These are phyloP conservation scores for Podarcis raffonei DNA, from an alignment of 2,113 vertebrate species.

Conservation along the genomic window DNA sequence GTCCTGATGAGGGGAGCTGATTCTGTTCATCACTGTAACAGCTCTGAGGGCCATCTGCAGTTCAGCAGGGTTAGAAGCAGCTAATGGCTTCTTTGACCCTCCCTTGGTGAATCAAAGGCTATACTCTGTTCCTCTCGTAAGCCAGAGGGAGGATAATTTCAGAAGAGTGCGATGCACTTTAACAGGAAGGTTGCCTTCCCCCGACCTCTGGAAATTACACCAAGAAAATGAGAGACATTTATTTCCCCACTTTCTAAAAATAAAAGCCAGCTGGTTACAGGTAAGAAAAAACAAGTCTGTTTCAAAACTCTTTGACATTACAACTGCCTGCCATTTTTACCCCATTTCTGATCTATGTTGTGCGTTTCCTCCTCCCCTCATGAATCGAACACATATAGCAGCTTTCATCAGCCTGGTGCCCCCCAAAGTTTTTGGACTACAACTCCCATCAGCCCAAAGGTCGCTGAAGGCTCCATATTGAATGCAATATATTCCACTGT, in stretches of 20 bases:
- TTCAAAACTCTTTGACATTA: background rate
- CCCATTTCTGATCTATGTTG: too few species aligned
- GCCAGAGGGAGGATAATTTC: background rate
- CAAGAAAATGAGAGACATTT: background rate
- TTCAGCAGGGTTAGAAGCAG: background rate
- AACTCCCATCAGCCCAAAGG: too few species aligned
- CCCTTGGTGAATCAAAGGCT: background rate
- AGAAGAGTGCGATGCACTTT: background rate
- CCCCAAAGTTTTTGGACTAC: too few species aligned
- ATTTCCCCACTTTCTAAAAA: constrained; percentile 1
- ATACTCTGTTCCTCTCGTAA: background rate
- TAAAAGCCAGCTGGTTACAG: background rate
- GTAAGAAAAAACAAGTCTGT: background rate
- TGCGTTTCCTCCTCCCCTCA: too few species aligned
- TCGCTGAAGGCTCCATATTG: too few species aligned
- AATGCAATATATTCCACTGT: too few species aligned
- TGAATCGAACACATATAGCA: too few species aligned
- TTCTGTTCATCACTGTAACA: background rate
- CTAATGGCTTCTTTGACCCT: too few species aligned
- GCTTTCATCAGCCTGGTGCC: too few species aligned
- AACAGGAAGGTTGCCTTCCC: background rate
- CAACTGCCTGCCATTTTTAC: background rate
- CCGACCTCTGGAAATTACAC: background rate
- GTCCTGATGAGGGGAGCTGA: background rate
- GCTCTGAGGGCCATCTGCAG: background rate